A percentile compares a stretch with the other conserved stretches of the same genome.
These are phyloP conservation scores for Calliopsis andreniformis DNA, from an alignment of 1,140 invertebrate species.

Conservation along the genomic window DNA sequence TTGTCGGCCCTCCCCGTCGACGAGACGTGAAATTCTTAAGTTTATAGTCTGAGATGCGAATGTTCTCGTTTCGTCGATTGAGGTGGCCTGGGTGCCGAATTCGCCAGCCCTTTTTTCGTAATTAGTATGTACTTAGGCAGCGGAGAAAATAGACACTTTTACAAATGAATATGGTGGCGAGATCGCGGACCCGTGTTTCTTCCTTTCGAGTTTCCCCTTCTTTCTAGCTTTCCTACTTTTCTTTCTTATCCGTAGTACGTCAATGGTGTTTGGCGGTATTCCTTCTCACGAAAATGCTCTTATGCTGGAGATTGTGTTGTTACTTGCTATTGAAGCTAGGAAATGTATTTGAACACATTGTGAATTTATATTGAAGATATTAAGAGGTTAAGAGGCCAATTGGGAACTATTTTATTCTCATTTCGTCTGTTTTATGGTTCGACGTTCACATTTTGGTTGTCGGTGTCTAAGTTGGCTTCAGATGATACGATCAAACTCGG, in stretches of 20 bases:
- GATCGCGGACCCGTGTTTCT: slow-evolving; percentile 64
- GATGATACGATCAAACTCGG: too few species aligned
- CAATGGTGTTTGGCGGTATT: too few species aligned
- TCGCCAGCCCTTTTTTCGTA: slow-evolving; percentile 53
- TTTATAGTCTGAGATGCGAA: background rate
- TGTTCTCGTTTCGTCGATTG: slow-evolving; percentile 48
- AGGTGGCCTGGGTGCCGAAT: slow-evolving; percentile 51
- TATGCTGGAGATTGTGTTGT: too few species aligned
- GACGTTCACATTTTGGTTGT: too few species aligned
- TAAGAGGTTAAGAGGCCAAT: too few species aligned
- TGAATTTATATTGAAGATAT: too few species aligned
- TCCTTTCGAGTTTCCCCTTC: background rate
- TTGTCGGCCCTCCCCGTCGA: slow-evolving; percentile 59
- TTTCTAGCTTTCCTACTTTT: background rate
- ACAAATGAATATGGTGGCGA: slow-evolving; percentile 70
- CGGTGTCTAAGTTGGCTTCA: too few species aligned
- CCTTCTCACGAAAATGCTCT: too few species aligned
- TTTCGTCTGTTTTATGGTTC: too few species aligned
- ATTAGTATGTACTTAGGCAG: slow-evolving; percentile 69
- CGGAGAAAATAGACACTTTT: slow-evolving; percentile 73
- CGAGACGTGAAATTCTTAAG: slow-evolving; percentile 23
- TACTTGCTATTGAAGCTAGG: too few species aligned
- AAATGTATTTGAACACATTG: too few species aligned
- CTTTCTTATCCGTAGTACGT: background rate
- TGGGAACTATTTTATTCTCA: too few species aligned